Conservation (phyloP, 2,888 invertebrate genomes). For the Spicauda simplicius region DNA sequence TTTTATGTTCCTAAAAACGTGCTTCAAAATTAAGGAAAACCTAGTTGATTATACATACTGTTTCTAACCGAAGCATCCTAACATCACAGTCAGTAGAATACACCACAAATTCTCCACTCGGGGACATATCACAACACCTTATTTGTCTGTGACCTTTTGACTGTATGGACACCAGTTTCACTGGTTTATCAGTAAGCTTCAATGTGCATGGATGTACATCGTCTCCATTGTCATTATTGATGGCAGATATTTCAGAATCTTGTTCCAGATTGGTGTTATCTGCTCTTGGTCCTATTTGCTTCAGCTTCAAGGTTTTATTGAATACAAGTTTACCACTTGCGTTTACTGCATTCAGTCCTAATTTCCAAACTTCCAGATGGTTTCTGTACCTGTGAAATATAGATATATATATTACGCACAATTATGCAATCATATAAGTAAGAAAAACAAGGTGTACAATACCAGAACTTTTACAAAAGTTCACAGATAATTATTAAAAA, state of each 20-base stretch:
- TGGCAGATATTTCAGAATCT: slow-evolving; percentile 60
- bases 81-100: slow-evolving; percentile 89
- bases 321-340: slow-evolving; percentile 83
- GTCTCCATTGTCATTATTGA: slow-evolving; percentile 51
- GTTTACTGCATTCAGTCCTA: slow-evolving; percentile 80
- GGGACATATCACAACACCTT: slow-evolving; percentile 88
- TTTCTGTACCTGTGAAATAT: slow-evolving; percentile 75
- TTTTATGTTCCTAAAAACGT: too few species aligned
- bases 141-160: slow-evolving; percentile 88
- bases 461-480: too few species aligned
- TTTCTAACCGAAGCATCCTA: slow-evolving; percentile 87
- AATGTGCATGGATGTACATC: slow-evolving; percentile 58
- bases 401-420: too few species aligned
- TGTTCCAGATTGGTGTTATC: slow-evolving; percentile 56
- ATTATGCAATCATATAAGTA: too few species aligned
- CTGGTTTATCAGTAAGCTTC: slow-evolving; percentile 81
- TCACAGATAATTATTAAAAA: too few species aligned
- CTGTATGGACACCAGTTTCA: slow-evolving; percentile 88
- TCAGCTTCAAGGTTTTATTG: slow-evolving; percentile 45
- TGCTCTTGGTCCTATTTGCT: slow-evolving; percentile 46
- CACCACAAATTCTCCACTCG: slow-evolving; percentile 88
- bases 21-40: not conserved
- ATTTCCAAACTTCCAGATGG: slow-evolving; percentile 82
- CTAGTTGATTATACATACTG: slow-evolving; percentile 58
- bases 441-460: too few species aligned